Conservation (phyloP, 2,113 vertebrate species). For the Herpetotheres cachinnans region DNA sequence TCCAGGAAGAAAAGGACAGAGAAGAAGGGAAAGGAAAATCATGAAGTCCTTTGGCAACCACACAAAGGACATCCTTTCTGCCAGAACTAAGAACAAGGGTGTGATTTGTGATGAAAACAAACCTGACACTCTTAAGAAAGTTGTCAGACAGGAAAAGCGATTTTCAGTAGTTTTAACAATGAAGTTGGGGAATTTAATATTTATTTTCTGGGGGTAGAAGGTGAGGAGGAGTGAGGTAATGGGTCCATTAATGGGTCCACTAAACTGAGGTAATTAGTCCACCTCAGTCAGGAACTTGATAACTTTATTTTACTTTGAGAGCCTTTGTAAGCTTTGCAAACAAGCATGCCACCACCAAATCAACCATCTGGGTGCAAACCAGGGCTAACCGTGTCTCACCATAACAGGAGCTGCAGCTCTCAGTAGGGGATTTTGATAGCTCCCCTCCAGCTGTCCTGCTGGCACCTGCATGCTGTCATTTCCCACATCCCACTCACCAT, state of each 20-base stretch:
- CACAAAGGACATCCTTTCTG: not conserved
- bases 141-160: not conserved
- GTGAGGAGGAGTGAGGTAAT: not conserved
- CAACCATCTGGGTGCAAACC: not conserved
- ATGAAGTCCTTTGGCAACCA: not conserved
- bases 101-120: not conserved
- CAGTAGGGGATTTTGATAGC: not conserved
- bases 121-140: not conserved
- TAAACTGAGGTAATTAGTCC: not conserved
- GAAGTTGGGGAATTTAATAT: not conserved
- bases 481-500: not conserved
- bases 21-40: not conserved
- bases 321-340: not conserved
- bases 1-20: not conserved
- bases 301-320: not conserved
- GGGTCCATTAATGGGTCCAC: too few species aligned
- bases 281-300: not conserved
- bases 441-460: not conserved
- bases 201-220: not conserved
- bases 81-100: not conserved
- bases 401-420: not conserved
- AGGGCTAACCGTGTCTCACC: not conserved
- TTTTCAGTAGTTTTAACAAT: not conserved
- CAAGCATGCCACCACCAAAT: not conserved
- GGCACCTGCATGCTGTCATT: not conserved